Evolutionary conservation across 2,797 vertebrate genomes (phyloP).

Genomic region (Sebastes alutus): DNA sequence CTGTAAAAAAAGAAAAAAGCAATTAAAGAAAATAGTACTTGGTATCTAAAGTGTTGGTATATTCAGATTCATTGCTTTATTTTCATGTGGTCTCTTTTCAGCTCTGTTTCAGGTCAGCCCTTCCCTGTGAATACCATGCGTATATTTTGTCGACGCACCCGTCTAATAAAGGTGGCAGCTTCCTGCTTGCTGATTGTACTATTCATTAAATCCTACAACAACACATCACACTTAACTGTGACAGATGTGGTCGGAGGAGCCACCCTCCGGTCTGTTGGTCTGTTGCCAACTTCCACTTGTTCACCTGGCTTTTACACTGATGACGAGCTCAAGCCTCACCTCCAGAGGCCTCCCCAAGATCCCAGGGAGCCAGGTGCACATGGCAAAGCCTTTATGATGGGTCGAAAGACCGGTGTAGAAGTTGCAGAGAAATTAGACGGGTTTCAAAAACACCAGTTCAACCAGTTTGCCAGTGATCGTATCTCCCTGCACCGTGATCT

Average conservation of each 20-base stretch:
- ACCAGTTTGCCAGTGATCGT: slow-evolving; percentile 88
- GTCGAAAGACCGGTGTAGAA: slow-evolving; percentile 71
- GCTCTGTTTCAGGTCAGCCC: not conserved
- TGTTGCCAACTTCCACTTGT: slow-evolving; percentile 68
- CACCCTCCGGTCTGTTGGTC: slow-evolving; percentile 70
- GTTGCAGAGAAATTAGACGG: slow-evolving; percentile 78
- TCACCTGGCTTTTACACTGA: slow-evolving; percentile 81
- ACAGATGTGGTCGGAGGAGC: slow-evolving; percentile 64
- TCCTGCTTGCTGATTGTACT: slow-evolving; percentile 77
- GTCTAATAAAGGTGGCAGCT: slow-evolving; percentile 64
- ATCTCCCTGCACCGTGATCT: slow-evolving; percentile 88
- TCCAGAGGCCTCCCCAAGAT: slow-evolving; percentile 83
- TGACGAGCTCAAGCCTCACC: slow-evolving; percentile 81
- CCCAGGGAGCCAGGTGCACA: slow-evolving; percentile 80
- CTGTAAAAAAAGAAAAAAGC: not conserved
- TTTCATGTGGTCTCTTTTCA: not conserved
- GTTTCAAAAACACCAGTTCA: slow-evolving; percentile 85
- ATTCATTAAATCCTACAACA: slow-evolving; percentile 74
- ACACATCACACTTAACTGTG: slow-evolving; percentile 62
- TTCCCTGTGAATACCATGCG: slow-evolving; percentile 60
- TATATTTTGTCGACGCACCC: slow-evolving; percentile 58
- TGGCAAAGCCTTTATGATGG: slow-evolving; percentile 81
- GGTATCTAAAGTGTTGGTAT: not conserved
- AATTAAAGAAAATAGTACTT: not conserved
- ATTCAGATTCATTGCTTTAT: not conserved